phyloP scores from a whole-genome alignment of 2,888 invertebrate genomes.

The Drosophila merina region DNA sequence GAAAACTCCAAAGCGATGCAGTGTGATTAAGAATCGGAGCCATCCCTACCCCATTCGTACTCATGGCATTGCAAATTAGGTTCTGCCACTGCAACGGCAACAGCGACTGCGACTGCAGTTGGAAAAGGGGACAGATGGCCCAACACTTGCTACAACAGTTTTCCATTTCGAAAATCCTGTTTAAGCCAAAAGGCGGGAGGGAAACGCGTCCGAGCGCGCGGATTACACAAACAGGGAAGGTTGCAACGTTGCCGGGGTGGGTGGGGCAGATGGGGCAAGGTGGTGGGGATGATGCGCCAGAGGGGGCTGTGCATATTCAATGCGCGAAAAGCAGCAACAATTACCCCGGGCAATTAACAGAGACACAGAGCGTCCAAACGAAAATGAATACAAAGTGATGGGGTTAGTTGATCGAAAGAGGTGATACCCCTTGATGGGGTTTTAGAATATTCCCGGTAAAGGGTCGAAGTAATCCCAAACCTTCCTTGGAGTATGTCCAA shows the following conservation, averaged over 20 bases:
- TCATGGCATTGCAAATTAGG: constrained; percentile 35
- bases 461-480: not conserved
- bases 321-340: constrained; percentile 58
- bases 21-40: constrained; percentile 22
- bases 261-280: not conserved
- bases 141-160: constrained; percentile 58
- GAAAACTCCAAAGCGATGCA: not conserved
- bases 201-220: constrained; percentile 55
- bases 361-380: constrained; percentile 22
- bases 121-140: constrained; percentile 27
- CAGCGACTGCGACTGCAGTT: constrained; percentile 11
- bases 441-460: no score
- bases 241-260: constrained; percentile 15
- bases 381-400: constrained; percentile 1
- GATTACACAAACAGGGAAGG: constrained; percentile 61
- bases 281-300: constrained; percentile 4
- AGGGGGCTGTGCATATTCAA: constrained; percentile 38
- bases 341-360: constrained; percentile 73
- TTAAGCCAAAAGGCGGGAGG: constrained; percentile 47
- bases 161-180: constrained; percentile 68
- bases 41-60: not conserved
- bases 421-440: constrained; percentile 1
- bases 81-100: constrained; percentile 24
- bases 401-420: not conserved
- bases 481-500: no score